A percentile compares a stretch with the other conserved stretches of the same genome.
Evolutionary conservation across 2,888 invertebrate species (phyloP).

Genomic region (Carpatolechia fugitivella): DNA sequence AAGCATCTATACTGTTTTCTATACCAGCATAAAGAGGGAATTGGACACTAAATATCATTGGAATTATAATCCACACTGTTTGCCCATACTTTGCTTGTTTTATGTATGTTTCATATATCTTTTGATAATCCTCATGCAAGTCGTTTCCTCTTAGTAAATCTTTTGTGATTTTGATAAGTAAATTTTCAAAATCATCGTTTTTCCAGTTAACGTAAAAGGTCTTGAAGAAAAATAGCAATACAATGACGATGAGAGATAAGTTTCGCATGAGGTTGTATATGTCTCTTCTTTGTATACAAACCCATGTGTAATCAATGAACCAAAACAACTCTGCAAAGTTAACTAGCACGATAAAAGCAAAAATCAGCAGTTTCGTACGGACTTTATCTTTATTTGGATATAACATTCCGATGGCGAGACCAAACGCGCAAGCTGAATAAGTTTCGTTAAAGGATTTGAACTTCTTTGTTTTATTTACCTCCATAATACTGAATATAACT

Average conservation of each 20-base stretch:
- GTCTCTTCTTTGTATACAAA: conserved; percentile 42
- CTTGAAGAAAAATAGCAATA: conserved; percentile 55
- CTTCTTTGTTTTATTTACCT: conserved; percentile 26
- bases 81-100: conserved; percentile 44
- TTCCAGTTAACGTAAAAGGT: conserved; percentile 45
- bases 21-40: conserved; percentile 52
- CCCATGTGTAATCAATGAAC: conserved; percentile 45
- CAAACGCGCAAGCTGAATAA: conserved; percentile 48
- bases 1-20: conserved; percentile 43
- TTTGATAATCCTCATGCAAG: conserved; percentile 44
- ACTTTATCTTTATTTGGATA: conserved; percentile 50
- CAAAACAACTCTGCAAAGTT: conserved; percentile 46
- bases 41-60: conserved; percentile 40
- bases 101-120: conserved; percentile 45
- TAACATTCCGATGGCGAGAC: conserved; percentile 45
- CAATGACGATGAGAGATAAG: conserved; percentile 44
- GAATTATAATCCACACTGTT: conserved; percentile 48
- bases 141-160: conserved; percentile 50
- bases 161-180: conserved; percentile 45
- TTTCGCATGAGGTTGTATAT: conserved; percentile 51
- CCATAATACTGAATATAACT: background rate
- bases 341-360: conserved; percentile 31
- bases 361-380: conserved; percentile 30
- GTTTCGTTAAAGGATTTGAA: conserved; percentile 53
- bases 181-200: conserved; percentile 37